Conservation (phyloP, 2,888 invertebrate species). For the Himalopsyche japonica region DNA sequence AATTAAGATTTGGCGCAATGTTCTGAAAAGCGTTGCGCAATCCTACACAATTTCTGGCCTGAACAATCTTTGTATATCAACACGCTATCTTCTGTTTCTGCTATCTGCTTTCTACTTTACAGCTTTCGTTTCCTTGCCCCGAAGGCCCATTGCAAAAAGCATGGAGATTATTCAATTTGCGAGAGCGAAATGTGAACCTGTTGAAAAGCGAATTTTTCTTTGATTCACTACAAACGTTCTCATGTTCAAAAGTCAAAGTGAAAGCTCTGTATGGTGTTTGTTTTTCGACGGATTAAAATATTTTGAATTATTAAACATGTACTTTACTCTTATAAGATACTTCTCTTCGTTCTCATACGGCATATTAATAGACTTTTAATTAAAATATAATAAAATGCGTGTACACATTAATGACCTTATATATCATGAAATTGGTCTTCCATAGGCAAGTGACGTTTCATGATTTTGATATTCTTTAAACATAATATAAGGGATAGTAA, state of each 20-base stretch:
- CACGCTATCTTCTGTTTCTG: neutral
- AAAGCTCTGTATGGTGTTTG: neutral
- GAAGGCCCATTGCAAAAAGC: constrained; percentile 11
- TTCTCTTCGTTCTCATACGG: too few relatives aligned
- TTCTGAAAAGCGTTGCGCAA: neutral
- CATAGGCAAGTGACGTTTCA: too few relatives aligned
- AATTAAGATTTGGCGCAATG: neutral
- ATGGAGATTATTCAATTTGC: constrained; percentile 33
- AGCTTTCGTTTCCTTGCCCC: constrained; percentile 18
- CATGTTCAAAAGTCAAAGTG: neutral
- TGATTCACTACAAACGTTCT: constrained; percentile 19
- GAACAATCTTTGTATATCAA: neutral
- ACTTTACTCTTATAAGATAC: neutral
- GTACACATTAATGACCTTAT: too few relatives aligned
- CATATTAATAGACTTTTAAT: too few relatives aligned
- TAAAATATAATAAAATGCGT: too few relatives aligned
- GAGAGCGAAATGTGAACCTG: constrained; percentile 23
- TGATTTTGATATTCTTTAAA: too few relatives aligned
- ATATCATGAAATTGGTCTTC: too few relatives aligned
- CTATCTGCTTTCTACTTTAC: neutral
- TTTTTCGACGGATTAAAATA: neutral
- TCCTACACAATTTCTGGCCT: neutral
- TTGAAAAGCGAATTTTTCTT: constrained; percentile 25
- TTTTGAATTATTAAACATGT: neutral
- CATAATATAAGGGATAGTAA: too few relatives aligned